Percentiles rank a stretch among this genome's conserved stretches.
Evolutionary conservation across 2,888 invertebrate genomes (phyloP).

Genomic region (Endotricha flammealis): DNA sequence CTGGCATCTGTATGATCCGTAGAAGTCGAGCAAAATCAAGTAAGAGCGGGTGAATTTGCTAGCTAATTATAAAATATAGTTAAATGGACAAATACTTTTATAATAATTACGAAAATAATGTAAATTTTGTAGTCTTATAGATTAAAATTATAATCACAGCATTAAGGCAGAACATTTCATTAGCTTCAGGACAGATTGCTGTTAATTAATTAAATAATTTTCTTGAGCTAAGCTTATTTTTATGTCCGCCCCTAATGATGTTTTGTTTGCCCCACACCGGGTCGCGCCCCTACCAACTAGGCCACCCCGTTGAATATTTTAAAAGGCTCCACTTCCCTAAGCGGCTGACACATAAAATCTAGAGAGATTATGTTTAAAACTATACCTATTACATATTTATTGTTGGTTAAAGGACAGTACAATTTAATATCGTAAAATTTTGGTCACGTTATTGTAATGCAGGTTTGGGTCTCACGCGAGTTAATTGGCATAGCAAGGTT

Average conservation of each 20-base stretch:
- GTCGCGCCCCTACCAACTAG: slow-evolving; percentile 12
- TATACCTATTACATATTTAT: slow-evolving; percentile 22
- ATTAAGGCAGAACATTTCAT: slow-evolving; percentile 46
- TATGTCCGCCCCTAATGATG: slow-evolving; percentile 34
- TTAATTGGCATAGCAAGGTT: too few species aligned
- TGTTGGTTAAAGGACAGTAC: slow-evolving; percentile 14
- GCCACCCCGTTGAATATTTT: slow-evolving; percentile 39
- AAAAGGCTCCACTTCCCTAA: slow-evolving; percentile 32
- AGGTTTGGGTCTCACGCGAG: too few species aligned
- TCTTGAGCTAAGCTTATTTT: slow-evolving; percentile 34
- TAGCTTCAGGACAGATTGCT: slow-evolving; percentile 46
- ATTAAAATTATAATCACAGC: slow-evolving; percentile 38
- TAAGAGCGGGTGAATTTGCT: too few species aligned
- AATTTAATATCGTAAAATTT: too few species aligned
- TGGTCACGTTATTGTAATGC: too few species aligned
- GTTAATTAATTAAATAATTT: slow-evolving; percentile 53
- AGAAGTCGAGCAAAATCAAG: too few species aligned
- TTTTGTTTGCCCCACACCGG: slow-evolving; percentile 35
- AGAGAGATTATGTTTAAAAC: slow-evolving; percentile 24
- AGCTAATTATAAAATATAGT: too few species aligned
- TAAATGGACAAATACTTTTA: too few species aligned
- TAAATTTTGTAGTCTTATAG: too few species aligned
- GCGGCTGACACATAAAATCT: slow-evolving; percentile 33
- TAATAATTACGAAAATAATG: too few species aligned
- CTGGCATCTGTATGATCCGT: too few species aligned